Base-by-base conservation (phyloP, 2,888 invertebrate species). In the Metellina segmentata region DNA sequence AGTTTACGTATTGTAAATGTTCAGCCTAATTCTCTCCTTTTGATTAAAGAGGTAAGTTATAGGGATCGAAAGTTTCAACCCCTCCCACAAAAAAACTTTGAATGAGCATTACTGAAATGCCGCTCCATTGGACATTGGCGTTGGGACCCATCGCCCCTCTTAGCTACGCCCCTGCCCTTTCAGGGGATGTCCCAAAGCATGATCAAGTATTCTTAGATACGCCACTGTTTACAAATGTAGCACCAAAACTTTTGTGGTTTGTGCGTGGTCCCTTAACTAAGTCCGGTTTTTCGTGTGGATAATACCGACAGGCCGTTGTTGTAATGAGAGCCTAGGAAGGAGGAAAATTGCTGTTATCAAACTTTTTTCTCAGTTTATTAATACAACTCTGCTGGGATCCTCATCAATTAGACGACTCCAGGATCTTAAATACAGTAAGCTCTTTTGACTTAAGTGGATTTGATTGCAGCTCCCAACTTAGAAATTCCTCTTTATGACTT, bases 351-450 rank as follows among this genome's bases (percentile, higher is more conserved):
- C 52, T 79, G 75, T 89, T 89, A 77, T 89, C 82, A 77, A 82
- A 82, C 51, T 69, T 82, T 89, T 61, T 89, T 89, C 52, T 82
- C 52, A 9, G 83, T 82, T 70, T 81, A 88, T 77, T 89, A 89
- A 82, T 70, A 70, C 34, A 51, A 52, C 77, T 70, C 77, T 61
- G 61, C 79, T 81, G n/a, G 75, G 53, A 88, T 69, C 20, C 72
- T 77, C 81, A 81, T 85, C 89, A 85, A 85, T 89, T 85, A 79
- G 78, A 71, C 16, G 53, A 78, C 81, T 79, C 48, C 19, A 70
- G 53, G 74, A 53, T 87, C 72, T 72, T 87, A 81, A 81, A 71
- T 87, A 52, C 34, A 49, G 34, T 61, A 77, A 82, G 20, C 49
- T 53, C 69, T 81, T 88, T 61, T 53, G 61, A 19, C 81, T 74